Base-by-base conservation (phyloP, 2,797 vertebrate species). In the Chiroxiphia lanceolata region DNA sequence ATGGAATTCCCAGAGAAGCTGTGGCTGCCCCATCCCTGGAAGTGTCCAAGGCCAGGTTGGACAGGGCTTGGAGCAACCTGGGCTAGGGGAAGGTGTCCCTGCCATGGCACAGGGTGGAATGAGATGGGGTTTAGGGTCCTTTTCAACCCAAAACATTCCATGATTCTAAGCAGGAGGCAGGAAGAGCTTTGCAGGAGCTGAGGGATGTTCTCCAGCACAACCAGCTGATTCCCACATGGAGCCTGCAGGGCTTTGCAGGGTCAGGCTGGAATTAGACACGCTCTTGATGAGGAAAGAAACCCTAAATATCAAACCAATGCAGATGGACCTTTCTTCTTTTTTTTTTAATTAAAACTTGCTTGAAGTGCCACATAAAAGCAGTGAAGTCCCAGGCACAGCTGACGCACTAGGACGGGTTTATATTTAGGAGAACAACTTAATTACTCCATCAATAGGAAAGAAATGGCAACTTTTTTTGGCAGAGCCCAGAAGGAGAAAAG, bases 281-380 rank as follows among this genome's bases (percentile, higher is more conserved):
- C 44, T 77, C 19, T 69, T 56, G 34, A 76, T 31, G 64, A 68
- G 29, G 65, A 68, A 88, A 65, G 25, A 82, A 22, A 34, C 22
- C 23, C 60, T 67, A 45, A 82, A 56, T 83, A 94, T 91, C 91
- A 94, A 74, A 85, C 68, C 48, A 42, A 68, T 38, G 79, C 87
- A 95, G 75, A 87, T 2, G 23, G 82, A 54, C n/a, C 7, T 14
- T 33, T 40, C 25, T 22, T 61, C 14, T 50, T 36, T 31, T 40
- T 38, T 75, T 54, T 54, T 51, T 51, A 83, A 90, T 92, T 89
- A 93, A 95, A 94, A 75, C 33, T 75, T 34, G 51, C 56, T 93
- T 86, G 61, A 92, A 92, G 80, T 78, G 76, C 56, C 65, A 93
- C 83, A 94, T 60, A 54, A 89, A 95, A 92, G 87, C 36, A 85